Evolutionary conservation across 2,113 vertebrate genomes (phyloP), one percentile per base, ranked within the genome.

Genomic region (Cynoglossus semilaevis): DNA sequence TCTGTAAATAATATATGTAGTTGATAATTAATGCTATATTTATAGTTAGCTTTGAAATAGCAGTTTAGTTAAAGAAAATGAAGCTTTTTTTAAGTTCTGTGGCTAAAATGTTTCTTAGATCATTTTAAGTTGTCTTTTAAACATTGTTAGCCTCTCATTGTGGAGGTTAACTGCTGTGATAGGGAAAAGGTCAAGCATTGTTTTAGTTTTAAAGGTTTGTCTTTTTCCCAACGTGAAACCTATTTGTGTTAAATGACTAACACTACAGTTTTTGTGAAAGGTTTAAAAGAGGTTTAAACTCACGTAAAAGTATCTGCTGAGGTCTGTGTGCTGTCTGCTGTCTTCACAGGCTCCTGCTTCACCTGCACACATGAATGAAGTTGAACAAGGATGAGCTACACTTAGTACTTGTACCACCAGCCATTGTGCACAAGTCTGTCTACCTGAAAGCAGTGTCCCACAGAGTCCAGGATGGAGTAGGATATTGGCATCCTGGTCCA

Each of bases 381-480:
- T n/a, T 17, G 9, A 40, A 65, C 18, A 36, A n/a, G 9, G 37
- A 12, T 9, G 8, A 12, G 11, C 10, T 5, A 14, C 38, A 41
- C 2, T 41, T 9, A 41, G 38, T 11, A 3, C 38, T 40, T 2
- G 38, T 40, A 40, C 38, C 2, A 10, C 2, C 38, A 40, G 38
- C 2, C 38, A 10, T 40, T 10, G 2, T 40, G 38, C 9, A 5
- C 3, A 40, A 3, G 13, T 40, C 7, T 1, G 15, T 42, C 61
- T 16, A 95, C 93, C 93, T 92, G 90, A 50, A 94, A 74, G 16
- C 91, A 90, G 1, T 96, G 96, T 35, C 95, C 95, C 0, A 93
- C 5, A 40, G 80, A 58, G n/a, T 98, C 96, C 78, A 97, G 81
- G 65, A 15, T 29, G 29, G 80, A 81, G 62, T 92, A 95, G 45